Base-by-base conservation (phyloP, 2,797 vertebrate species). In the Enteromius fasciolatus region DNA sequence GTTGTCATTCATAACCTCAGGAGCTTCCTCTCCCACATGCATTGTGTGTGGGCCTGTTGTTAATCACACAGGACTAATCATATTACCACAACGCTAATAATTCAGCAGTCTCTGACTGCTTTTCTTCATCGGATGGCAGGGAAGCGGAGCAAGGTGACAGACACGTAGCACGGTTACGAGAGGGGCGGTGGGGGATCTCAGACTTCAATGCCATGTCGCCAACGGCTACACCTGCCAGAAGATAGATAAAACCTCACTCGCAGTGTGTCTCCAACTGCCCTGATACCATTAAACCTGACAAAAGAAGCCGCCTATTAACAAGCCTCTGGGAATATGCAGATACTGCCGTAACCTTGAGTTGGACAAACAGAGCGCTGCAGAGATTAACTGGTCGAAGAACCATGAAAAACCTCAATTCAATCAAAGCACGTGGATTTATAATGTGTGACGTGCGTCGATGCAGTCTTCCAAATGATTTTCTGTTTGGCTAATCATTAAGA, bases 371-470 rank as follows among this genome's bases (percentile, higher is more conserved):
- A 67, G 20, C 80, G 87, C 72, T 44, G 87, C 80, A 90, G 87
- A 91, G 93, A 93, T 92, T 89, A 92, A 93, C 91, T 90, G 89
- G 76, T 82, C 83, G 82, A 89, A 84, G 86, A 75, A 69, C 86
- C 20, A 61, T 90, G 92, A 93, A 90, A 89, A 89, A 88, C 86
- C 33, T 88, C 93, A 92, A 93, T 92, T 94, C 91, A 93, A 90
- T 88, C 81, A 64, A 80, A 81, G 77, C 80, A 67, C 39, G 41
- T 85, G 89, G 88, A 92, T 91, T 89, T 80, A 89, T 70, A 83
- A 88, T 33, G 80, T 81, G 88, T 83, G 87, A 88, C 81, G 73
- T 86, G 86, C 88, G 80, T 85, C 79, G 78, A 84, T 84, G 12
- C 23, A 59, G 78, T 81, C 66, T n/a, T 80, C 23, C 59, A 31